Evolutionary conservation across 2,888 invertebrate species (phyloP), one percentile per base, ranked within the genome.

Genomic region (Lobophora halterata): DNA sequence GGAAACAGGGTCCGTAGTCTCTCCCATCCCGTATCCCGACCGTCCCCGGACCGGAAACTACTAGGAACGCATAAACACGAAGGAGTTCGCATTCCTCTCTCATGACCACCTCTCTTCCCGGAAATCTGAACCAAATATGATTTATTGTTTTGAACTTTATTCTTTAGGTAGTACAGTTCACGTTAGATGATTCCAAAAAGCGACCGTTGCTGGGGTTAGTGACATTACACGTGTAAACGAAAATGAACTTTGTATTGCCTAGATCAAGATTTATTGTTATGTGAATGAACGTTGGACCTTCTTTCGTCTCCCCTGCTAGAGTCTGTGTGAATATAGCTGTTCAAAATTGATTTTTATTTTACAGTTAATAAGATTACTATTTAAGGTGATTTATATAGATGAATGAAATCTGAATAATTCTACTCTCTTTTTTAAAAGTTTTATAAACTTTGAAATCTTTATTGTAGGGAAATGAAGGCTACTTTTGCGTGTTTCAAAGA

Each of bases 1-100:
- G 43, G 24, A 34, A 37, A 32, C 30, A 30, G 34, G 40, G 52
- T 50, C 44, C 49, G 45, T 27, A 29, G 37, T 47, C 51, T n/a
- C n/a, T 49, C 42, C 49, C 46, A 60, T 65, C 63, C 63, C 71
- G 65, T 63, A 61, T 69, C 66, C 73, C 69, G 73, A 60, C 68
- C 66, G 63, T 62, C 61, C 63, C 52, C 37, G 44, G 44, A 57
- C 49, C 55, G 61, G 59, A 53, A 47, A 24, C 17, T 65, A 75
- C 72, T 46, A 73, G 74, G 74, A 47, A 17, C 5, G 2, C 60
- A 75, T 55, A 53, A 50, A 45, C 8, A 1, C 6, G 11, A 30
- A 54, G 49, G 55, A 47, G 21, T 2, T 38, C 2, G 14, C 19
- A 24, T 31, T 36, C 35, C 31, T 28, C n/a, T 17, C 18, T 8